Evolutionary conservation across 2,797 vertebrate genomes (phyloP), one percentile per base, ranked within the genome.

Genomic region (Erethizon dorsatum): DNA sequence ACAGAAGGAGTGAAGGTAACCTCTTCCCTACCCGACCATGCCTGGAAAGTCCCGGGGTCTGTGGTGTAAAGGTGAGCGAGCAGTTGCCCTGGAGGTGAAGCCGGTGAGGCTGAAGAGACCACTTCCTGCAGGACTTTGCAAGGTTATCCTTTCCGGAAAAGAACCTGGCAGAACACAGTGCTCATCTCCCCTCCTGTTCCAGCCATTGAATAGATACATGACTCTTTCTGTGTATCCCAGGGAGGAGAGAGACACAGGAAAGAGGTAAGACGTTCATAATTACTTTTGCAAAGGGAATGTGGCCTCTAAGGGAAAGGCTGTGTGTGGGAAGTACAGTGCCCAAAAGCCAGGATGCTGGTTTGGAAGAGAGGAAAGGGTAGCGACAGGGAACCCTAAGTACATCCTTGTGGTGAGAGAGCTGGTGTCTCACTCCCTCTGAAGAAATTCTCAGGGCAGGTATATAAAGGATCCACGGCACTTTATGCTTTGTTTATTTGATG

Each of bases 81-180:
- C 65, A 86, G 52, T 37, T 28, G n/a, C 28, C 75, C 84, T n/a
- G 33, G 77, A 83, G 0, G 4, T 33, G 50, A 88, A 82, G 61
- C 17, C 6, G 11, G 0, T 7, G 77, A 13, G 59, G 77, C 31
- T 37, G 52, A 88, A 65, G n/a, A 84, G 54, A 52, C n/a, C 57
- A 84, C 78, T 92, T 95, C 54, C 90, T 90, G 45, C 24, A 85
- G 71, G 65, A 57, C 13, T 61, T 91, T 92, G 82, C 86, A 89
- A 87, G 87, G 86, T 91, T n/a, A 71, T 18, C 6, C 41, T 83
- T 95, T 61, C 24, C 14, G 83, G 52, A 88, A 12, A 87, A 84
- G 71, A 91, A 90, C 69, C 4, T 93, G n/a, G 57, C 24, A 65
- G 80, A 78, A 50, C n/a, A 65, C 18, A 41, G 63, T 67, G 90